A percentile compares a stretch with the other conserved stretches of the same genome.
Conservation (phyloP, 2,113 vertebrate species). For the Chroicocephalus ridibundus region DNA sequence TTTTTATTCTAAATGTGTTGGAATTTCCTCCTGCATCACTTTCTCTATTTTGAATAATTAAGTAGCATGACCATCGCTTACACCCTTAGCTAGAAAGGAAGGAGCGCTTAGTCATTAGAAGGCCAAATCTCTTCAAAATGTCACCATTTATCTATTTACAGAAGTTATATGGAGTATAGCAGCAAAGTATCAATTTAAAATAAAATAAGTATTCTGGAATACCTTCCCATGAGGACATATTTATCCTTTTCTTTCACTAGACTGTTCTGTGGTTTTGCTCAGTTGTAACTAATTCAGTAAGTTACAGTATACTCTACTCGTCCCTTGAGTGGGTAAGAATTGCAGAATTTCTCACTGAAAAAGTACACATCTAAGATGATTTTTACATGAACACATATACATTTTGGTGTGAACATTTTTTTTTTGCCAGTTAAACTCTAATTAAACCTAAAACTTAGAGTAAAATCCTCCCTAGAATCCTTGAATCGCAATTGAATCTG, state of each 20-base stretch:
- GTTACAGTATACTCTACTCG: neutral
- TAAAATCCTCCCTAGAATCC: neutral
- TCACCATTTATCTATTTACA: neutral
- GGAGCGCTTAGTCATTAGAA: neutral
- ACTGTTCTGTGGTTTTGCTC: neutral
- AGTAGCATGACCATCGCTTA: neutral
- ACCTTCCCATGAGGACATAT: neutral
- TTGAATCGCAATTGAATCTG: neutral
- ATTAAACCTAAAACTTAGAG: neutral
- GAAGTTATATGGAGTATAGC: neutral
- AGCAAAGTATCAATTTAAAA: neutral
- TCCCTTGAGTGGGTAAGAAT: neutral
- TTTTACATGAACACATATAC: fast-evolving
- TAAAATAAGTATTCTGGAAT: neutral
- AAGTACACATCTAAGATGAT: neutral
- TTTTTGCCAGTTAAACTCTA: neutral
- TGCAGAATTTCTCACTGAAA: neutral
- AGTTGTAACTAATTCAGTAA: neutral
- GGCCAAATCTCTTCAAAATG: neutral
- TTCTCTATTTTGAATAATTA: neutral
- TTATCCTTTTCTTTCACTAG: neutral
- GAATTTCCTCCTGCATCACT: neutral
- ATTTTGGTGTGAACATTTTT: neutral
- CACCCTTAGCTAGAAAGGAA: neutral
- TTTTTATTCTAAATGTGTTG: neutral